A percentile compares a stretch with the other conserved stretches of the same genome.
These are phyloP conservation scores for Myrmophylax atrothorax DNA, from an alignment of 2,113 vertebrate species.

Conservation along the genomic window DNA sequence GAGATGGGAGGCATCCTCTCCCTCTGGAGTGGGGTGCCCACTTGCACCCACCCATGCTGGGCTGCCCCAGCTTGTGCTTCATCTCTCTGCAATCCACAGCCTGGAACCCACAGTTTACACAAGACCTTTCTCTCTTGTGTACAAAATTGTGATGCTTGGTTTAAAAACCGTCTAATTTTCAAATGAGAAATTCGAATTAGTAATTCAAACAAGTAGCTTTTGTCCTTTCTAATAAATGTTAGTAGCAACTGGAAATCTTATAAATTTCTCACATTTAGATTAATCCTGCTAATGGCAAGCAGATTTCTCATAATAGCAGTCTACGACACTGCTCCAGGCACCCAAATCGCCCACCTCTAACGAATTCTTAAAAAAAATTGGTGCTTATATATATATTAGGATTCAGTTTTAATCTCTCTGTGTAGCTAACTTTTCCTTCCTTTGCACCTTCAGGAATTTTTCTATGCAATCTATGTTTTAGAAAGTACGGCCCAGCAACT, in stretches of 20 bases:
- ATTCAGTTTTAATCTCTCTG: slow-evolving; percentile 9
- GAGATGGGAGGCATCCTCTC: neutral
- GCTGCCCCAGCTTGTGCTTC: neutral
- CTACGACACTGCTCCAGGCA: neutral
- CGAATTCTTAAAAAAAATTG: neutral
- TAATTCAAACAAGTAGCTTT: neutral
- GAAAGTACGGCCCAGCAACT: slow-evolving; percentile 53
- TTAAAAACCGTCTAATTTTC: neutral
- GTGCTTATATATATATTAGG: neutral
- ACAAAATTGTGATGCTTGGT: neutral
- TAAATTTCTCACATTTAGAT: neutral
- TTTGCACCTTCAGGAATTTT: slow-evolving; percentile 16
- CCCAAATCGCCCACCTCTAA: neutral
- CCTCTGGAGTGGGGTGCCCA: neutral
- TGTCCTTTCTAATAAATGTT: neutral
- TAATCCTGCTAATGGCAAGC: neutral
- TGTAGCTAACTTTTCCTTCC: neutral
- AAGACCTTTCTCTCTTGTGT: neutral
- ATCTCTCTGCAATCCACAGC: neutral
- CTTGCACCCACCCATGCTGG: neutral
- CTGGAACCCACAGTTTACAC: fast-evolving
- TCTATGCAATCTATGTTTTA: neutral
- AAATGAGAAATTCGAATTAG: neutral
- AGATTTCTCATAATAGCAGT: neutral
- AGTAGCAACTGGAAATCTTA: neutral